Percentiles rank a stretch among this genome's conserved stretches.
Conservation (phyloP, 2,113 vertebrate species). For the Athene noctua region DNA sequence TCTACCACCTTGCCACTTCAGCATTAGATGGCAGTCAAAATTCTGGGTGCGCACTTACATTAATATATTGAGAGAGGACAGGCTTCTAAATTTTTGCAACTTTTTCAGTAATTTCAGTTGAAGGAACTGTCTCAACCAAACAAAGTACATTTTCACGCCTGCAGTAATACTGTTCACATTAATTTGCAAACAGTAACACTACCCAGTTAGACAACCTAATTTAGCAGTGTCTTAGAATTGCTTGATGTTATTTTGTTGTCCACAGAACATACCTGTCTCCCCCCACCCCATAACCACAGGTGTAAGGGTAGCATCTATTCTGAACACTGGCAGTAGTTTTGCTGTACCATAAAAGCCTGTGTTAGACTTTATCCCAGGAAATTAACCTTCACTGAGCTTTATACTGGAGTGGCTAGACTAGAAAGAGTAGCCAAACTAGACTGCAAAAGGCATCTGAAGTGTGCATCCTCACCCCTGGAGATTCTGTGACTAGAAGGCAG, state of each 20-base stretch:
- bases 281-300: neutral
- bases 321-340: neutral
- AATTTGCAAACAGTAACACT: neutral
- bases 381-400: neutral
- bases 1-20: neutral
- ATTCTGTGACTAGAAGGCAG: neutral
- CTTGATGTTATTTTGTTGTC: neutral
- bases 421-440: neutral
- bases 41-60: accelerated
- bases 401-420: neutral
- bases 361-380: neutral
- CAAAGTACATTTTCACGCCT: neutral
- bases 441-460: neutral
- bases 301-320: neutral
- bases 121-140: neutral
- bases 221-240: neutral
- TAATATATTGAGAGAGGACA: neutral
- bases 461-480: neutral
- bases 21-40: neutral
- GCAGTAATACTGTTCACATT: neutral
- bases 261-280: too few relatives aligned
- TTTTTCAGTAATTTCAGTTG: neutral
- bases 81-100: neutral
- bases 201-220: neutral
- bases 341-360: neutral